Evolutionary conservation across 2,888 invertebrate species (phyloP).

Genomic region (Drosophila multiciliata): DNA sequence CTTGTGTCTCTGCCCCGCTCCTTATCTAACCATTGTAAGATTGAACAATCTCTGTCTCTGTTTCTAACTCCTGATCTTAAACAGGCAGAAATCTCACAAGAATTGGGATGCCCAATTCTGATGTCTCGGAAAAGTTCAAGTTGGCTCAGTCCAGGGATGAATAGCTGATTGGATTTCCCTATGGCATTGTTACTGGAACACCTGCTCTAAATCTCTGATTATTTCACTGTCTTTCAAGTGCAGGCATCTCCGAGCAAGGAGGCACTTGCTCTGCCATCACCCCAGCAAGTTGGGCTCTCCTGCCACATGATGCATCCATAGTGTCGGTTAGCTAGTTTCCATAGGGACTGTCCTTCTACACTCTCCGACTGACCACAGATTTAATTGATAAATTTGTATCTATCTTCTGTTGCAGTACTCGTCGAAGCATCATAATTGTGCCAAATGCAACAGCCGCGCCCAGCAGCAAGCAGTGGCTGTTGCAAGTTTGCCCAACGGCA

Average conservation of each 20-base stretch:
- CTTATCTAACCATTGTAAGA: no score
- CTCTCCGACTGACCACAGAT: neutral
- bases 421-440: conserved; percentile 76
- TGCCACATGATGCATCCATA: neutral
- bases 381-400: neutral
- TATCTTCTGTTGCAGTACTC: conserved; percentile 63
- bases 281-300: neutral
- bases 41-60: no score
- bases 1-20: no score
- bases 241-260: neutral
- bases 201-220: neutral
- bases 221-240: neutral
- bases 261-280: neutral
- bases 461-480: conserved; percentile 51
- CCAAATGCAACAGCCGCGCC: conserved; percentile 74
- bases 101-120: no score
- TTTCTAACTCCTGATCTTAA: no score
- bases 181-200: neutral
- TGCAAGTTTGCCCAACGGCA: conserved; percentile 40
- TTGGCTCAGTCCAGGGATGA: no score
- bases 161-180: no score
- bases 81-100: no score
- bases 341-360: neutral
- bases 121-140: no score
- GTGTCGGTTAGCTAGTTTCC: neutral